Evolutionary conservation across 2,797 vertebrate species (phyloP).

Genomic region (Vireo griseus): DNA sequence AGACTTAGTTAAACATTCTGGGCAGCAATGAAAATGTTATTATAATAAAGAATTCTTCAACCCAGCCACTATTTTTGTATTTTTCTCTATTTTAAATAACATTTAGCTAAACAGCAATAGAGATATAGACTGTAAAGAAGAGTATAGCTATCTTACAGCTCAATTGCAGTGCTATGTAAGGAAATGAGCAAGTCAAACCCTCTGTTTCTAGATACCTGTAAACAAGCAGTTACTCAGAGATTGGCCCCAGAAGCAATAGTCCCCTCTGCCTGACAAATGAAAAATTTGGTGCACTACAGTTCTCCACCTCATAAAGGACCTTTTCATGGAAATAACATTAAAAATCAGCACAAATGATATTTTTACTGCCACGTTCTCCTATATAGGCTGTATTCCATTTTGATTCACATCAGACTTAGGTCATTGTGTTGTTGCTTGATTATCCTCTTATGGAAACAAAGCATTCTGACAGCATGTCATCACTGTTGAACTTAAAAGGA

Average conservation of each 20-base stretch:
- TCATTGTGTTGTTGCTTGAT: neutral
- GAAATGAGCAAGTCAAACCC: neutral
- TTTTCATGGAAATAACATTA: neutral
- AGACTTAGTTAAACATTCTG: neutral
- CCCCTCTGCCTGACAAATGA: neutral
- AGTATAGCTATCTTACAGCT: neutral
- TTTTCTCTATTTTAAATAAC: neutral
- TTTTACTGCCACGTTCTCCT: neutral
- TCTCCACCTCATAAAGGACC: neutral
- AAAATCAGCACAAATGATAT: neutral
- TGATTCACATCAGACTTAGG: constrained; percentile 1
- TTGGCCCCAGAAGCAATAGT: neutral
- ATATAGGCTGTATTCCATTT: neutral
- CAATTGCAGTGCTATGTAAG: neutral
- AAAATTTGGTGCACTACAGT: neutral
- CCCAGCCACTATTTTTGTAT: neutral
- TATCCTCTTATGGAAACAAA: neutral
- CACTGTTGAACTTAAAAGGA: neutral
- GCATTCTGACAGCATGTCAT: neutral
- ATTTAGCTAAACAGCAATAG: neutral
- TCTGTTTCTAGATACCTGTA: neutral
- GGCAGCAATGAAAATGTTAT: neutral
- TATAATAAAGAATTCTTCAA: neutral
- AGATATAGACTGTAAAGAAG: neutral
- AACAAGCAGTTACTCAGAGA: neutral